Evolutionary conservation across 2,888 invertebrate genomes (phyloP), one percentile per base, ranked within the genome.

Genomic region (Cephus spinipes): DNA sequence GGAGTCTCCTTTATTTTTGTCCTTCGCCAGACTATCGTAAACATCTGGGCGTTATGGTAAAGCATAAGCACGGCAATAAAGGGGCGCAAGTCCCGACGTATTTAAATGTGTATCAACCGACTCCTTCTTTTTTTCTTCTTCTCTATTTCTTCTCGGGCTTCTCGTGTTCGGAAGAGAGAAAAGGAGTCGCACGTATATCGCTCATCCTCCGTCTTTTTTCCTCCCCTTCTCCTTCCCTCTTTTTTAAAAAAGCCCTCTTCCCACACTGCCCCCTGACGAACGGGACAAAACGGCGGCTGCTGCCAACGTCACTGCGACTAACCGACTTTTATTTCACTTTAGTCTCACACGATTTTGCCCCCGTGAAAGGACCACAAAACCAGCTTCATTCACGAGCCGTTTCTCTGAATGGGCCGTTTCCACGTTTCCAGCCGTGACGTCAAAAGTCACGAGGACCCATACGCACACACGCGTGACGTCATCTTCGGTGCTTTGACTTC

Each of bases 301-400:
- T 78, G 76, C 77, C 76, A 76, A 82, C 86, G 84, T 85, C 86
- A 85, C 77, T 78, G 76, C 79, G 35, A 40, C 69, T 78, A 80
- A 55, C 33, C 34, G 79, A 78, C 81, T 81, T 84, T 82, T 82
- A 82, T 85, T 84, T 84, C 81, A 80, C 81, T 82, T 79, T 55
- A 81, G 79, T 86, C 84, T 82, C 79, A 73, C 86, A 86, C 86
- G 85, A 85, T 85, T 85, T 83, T 79, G 83, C 80, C 80, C 76
- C 79, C 81, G 73, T 74, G 73, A 69, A 76, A 31, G 74, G 79
- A 74, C 68, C 36, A 33, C 55, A 76, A 74, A 76, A 79, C 77
- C 77, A 73, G 71, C 33, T 76, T 76, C 78, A 80, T 80, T 79
- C 79, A 79, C 74, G 68, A 76, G 80, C 71, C 79, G 78, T 80